These are phyloP conservation scores for Onychostoma macrolepis DNA, from an alignment of 2,113 vertebrate species.

Conservation along the genomic window DNA sequence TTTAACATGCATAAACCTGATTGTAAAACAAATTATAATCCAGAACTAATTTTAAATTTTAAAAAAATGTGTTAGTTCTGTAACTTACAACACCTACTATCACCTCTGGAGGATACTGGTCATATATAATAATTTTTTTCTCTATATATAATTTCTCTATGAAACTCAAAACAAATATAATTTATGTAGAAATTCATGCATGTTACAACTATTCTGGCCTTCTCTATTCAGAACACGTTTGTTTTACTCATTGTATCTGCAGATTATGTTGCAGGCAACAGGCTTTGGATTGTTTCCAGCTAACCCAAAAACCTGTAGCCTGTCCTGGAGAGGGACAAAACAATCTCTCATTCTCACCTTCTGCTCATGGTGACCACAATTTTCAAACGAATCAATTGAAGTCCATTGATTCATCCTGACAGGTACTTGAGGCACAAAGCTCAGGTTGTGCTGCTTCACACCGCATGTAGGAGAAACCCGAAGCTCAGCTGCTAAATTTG, in stretches of 20 bases:
- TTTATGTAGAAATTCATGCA: background rate
- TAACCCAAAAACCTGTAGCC: background rate
- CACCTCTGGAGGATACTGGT: background rate
- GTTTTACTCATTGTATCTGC: background rate
- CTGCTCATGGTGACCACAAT: conserved; percentile 21
- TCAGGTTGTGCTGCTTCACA: conserved; percentile 56
- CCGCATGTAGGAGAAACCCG: conserved; percentile 47
- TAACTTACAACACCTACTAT: background rate
- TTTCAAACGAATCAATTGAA: conserved; percentile 55
- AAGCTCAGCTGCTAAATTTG: conserved; percentile 64
- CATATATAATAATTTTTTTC: background rate
- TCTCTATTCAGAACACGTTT: background rate
- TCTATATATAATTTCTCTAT: too few species aligned
- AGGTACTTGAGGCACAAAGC: conserved; percentile 59
- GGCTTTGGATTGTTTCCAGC: background rate
- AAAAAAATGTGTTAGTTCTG: background rate
- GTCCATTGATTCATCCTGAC: conserved; percentile 57
- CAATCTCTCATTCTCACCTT: background rate
- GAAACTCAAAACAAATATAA: too few species aligned
- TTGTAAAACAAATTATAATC: background rate
- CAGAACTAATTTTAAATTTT: background rate
- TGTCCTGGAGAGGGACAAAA: background rate
- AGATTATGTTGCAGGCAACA: background rate
- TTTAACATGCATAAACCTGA: background rate
- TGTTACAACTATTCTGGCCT: background rate